phyloP scores from a whole-genome alignment of 2,113 vertebrate genomes.

The Siniperca chuatsi region DNA sequence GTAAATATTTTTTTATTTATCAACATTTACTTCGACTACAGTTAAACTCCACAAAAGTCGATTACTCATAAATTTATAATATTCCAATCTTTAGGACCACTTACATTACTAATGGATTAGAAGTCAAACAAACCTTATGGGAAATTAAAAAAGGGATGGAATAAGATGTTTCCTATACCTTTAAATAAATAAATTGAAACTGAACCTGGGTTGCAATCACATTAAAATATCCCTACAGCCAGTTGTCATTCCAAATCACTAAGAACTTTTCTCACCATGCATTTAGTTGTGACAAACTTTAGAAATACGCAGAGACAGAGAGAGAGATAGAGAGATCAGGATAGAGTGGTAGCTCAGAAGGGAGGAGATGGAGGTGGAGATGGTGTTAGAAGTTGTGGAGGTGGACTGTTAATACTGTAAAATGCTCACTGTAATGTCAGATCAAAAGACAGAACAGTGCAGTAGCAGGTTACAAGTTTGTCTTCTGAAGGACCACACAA shows the following conservation, averaged over 20 bases:
- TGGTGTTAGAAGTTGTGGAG: background rate
- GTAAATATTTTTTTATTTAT: background rate
- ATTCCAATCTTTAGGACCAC: background rate
- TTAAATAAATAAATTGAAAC: background rate
- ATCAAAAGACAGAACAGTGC: background rate
- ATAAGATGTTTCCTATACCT: background rate
- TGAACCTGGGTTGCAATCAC: background rate
- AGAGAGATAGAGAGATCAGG: background rate
- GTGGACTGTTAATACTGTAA: background rate
- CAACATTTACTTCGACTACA: background rate
- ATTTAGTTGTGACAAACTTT: conserved; percentile 5
- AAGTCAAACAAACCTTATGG: background rate
- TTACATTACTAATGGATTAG: background rate
- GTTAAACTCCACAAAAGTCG: background rate
- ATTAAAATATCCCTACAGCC: background rate
- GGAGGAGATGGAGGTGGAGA: background rate
- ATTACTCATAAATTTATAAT: background rate
- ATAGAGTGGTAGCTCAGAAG: background rate
- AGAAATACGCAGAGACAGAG: background rate
- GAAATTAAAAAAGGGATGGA: background rate
- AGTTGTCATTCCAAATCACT: background rate
- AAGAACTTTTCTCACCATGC: background rate
- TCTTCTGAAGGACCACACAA: too few species aligned
- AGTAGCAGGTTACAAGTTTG: too few species aligned
- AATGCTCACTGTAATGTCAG: background rate